phyloP scores from a whole-genome alignment of 2,797 vertebrate species.

The Sebastiscus albofasciatus region DNA sequence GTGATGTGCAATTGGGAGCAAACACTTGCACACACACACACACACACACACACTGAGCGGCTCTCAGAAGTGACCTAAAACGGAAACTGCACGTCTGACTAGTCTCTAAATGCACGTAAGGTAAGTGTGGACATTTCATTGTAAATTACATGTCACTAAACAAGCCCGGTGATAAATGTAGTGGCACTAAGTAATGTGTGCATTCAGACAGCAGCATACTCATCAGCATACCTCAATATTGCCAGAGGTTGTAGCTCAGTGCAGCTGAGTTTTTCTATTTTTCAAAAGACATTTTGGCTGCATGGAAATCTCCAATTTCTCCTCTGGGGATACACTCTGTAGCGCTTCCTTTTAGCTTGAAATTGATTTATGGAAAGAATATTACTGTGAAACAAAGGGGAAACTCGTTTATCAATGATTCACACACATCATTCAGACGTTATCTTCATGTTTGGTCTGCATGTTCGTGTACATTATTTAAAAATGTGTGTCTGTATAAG shows the following conservation, averaged over 20 bases:
- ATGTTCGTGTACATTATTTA: not conserved
- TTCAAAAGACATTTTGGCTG: not conserved
- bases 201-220: slow-evolving; percentile 33
- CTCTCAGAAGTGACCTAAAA: slow-evolving; percentile 20
- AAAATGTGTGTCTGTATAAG: too few species aligned
- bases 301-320: not conserved
- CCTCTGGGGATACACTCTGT: not conserved
- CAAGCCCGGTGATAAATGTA: slow-evolving; percentile 54
- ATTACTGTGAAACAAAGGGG: not conserved
- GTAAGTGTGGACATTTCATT: slow-evolving; percentile 30
- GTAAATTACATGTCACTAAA: slow-evolving; percentile 56
- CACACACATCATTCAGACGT: not conserved
- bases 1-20: not conserved
- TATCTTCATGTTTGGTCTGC: not conserved
- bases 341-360: not conserved
- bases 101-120: slow-evolving; percentile 13
- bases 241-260: slow-evolving; percentile 34
- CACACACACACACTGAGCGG: not conserved
- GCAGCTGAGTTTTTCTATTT: slow-evolving; percentile 21
- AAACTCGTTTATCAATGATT: not conserved
- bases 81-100: not conserved
- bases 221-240: slow-evolving; percentile 26
- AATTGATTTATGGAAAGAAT: not conserved
- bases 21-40: not conserved
- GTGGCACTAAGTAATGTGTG: slow-evolving; percentile 56